Base-by-base conservation (phyloP, 2,797 vertebrate species). In the Poeciliopsis infans region DNA sequence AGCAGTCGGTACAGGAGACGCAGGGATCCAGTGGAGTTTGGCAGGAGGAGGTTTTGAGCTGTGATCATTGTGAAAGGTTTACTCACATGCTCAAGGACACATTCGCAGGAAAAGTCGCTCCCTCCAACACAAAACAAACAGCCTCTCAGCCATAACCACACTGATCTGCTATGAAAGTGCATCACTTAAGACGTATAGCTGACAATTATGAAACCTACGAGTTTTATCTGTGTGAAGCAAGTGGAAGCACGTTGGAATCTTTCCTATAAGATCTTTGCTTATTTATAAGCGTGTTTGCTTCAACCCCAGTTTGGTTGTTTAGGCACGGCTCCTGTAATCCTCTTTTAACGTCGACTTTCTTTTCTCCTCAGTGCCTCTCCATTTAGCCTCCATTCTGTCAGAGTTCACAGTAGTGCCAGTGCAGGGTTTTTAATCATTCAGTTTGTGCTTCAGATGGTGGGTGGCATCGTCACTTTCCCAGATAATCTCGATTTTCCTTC, bases 261-360 rank as follows among this genome's bases (percentile, higher is more conserved):
- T 28, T 77, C 51, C 61, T 75, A 45, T 80, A 71, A 77, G 71
- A 23, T 83, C 76, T 90, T 84, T 85, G 81, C 85, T 91, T 88
- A 91, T 89, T 84, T 89, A 86, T 77, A 83, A 61, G 61, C 83
- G 73, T 82, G 83, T 83, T 76, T 72, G 53, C 36, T 76, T 11
- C 87, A 86, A 87, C 77, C 83, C 18, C 23, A 75, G 83, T 88
- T 85, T 3, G 78, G 85, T 89, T 72, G 72, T 61, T 89, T 85
- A 77, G 86, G 86, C 90, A 85, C 82, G 74, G 90, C 82, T 86
- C 68, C 79, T 85, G 71, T 91, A 94, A 94, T 94, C 88, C 87
- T 81, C 84, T 92, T 88, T 86, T 86, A 89, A 86, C 83, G 86
- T 84, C 78, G 85, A 31, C 13, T 16, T 41, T 41, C 88, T 89